Evolutionary conservation across 1,140 invertebrate species (phyloP), one percentile per base, ranked within the genome.

Genomic region (Cephus cinctus): DNA sequence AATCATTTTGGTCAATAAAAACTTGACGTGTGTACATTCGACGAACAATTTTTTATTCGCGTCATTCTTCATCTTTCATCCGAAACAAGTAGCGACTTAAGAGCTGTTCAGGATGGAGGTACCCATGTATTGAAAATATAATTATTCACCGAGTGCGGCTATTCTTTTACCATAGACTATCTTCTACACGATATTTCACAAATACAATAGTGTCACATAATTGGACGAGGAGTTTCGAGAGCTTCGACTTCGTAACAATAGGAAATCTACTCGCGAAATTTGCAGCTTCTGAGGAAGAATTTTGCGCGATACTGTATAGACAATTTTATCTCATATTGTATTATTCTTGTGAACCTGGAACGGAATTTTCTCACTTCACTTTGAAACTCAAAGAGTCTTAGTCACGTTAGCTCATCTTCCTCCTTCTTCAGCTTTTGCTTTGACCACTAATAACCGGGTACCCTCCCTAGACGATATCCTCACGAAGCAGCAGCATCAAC

Each of bases 111-210:
- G 34, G 34, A 36, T 32, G 21, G 16, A 39, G 21, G 15, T 40
- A 39, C 34, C 15, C 27, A 40, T 25, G 18, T 55, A 55, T 54
- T 51, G 50, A 57, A 60, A 60, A 57, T 60, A 57, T 21, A 52
- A 58, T 42, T 49, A 60, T 36, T 48, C 48, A 30, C 31, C 11
- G 38, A 55, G 48, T 39, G 34, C 46, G 34, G 9, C 9, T 36
- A 14, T 36, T 9, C 19, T 12, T 8, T 36, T 36, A 36, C n/a
- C 9, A 36, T 36, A 36, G 19, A 36, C 34, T 36, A 36, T 36
- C 19, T 36, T 36, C 34, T 36, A 36, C 11, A 51, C 44, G 45
- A 54, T 55, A 56, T 47, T 48, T 52, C 15, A 54, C 47, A 50
- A 34, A 47, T 25, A 57, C 46, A 46, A 56, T 41, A 39, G 38